Evolutionary conservation across 1,140 invertebrate species (phyloP).

Genomic region (Drosophila sp.): DNA sequence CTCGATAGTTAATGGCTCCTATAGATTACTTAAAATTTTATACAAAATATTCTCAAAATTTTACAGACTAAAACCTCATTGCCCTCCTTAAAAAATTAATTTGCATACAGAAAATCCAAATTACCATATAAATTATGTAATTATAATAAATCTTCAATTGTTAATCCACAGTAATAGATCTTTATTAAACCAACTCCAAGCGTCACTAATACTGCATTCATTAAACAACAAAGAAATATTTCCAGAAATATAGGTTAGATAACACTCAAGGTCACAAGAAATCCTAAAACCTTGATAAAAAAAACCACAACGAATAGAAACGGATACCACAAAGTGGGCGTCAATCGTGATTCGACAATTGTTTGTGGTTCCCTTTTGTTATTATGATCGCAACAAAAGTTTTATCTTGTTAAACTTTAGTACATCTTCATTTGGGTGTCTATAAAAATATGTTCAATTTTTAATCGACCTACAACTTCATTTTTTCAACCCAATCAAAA

Average conservation of each 20-base stretch:
- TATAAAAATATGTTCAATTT: background rate
- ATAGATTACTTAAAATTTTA: too few species aligned
- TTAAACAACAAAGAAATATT: background rate
- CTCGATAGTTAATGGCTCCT: too few species aligned
- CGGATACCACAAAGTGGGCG: background rate
- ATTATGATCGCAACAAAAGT: background rate
- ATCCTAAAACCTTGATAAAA: background rate
- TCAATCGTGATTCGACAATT: background rate
- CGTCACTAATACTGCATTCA: too few species aligned
- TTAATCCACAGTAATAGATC: too few species aligned
- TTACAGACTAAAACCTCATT: too few species aligned
- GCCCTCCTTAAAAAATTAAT: too few species aligned
- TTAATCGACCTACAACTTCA: background rate
- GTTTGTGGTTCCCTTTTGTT: background rate
- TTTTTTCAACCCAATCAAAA: background rate
- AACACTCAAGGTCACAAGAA: background rate
- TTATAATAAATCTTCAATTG: too few species aligned
- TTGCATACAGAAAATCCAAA: too few species aligned
- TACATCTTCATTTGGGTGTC: background rate
- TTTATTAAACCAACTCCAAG: too few species aligned
- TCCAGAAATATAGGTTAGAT: conserved; percentile 1
- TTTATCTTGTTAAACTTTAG: background rate
- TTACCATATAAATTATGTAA: too few species aligned
- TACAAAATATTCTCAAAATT: too few species aligned
- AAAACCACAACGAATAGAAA: background rate